phyloP scores from a whole-genome alignment of 2,113 vertebrate genomes.

The Helogale parvula region DNA sequence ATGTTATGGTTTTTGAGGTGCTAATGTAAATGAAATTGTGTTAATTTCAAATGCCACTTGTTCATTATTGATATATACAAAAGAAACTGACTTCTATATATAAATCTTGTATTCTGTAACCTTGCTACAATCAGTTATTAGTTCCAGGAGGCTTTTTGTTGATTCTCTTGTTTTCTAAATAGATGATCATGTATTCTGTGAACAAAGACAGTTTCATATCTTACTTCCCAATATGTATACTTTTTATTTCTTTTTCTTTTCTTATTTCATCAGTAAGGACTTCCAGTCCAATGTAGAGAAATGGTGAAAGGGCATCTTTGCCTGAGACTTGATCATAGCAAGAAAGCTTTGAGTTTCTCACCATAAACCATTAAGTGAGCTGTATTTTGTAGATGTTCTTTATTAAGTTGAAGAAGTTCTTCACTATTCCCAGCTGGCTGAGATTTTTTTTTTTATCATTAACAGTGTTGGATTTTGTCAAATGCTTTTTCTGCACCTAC shows the following conservation, averaged over 20 bases:
- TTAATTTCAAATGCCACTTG: conserved; percentile 19
- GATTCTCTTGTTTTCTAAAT: background rate
- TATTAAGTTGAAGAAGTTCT: background rate
- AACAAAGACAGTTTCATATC: background rate
- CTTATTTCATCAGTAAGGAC: background rate
- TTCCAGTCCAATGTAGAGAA: background rate
- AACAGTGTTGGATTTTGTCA: background rate
- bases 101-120: background rate
- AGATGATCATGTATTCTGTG: background rate
- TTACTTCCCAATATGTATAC: conserved; percentile 10
- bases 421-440: background rate
- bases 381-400: conserved; percentile 5
- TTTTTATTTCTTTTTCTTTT: background rate
- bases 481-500: background rate
- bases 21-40: background rate
- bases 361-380: background rate
- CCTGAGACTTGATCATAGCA: background rate
- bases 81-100: background rate
- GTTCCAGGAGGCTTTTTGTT: background rate
- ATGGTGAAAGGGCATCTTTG: background rate
- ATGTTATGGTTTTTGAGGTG: background rate
- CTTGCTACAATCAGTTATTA: background rate
- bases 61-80: background rate
- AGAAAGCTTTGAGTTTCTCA: conserved; percentile 2
- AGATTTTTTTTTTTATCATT: background rate